Evolutionary conservation across 2,113 vertebrate species (phyloP).

Genomic region (Triplophysa dalaica): DNA sequence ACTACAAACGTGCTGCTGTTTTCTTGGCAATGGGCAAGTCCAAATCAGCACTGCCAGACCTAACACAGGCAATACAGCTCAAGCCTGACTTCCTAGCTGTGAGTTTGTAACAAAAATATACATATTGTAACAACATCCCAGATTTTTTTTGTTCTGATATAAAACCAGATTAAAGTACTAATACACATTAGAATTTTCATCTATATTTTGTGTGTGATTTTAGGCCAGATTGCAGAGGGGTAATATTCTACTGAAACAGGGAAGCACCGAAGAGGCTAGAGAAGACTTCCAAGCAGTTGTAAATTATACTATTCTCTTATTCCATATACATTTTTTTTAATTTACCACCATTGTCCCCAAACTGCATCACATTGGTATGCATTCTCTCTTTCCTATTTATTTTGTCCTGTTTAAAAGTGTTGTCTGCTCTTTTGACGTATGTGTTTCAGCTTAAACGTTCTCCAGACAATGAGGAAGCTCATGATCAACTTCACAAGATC

Average conservation of each 20-base stretch:
- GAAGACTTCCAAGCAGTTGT: conserved; percentile 81
- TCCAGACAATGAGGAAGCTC: conserved; percentile 73
- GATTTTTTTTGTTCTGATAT: neutral
- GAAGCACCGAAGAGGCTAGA: conserved; percentile 71
- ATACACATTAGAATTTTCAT: neutral
- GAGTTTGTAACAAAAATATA: conserved; percentile 43
- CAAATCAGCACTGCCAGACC: conserved; percentile 80
- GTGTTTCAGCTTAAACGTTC: conserved; percentile 70
- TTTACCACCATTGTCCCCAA: too few species aligned
- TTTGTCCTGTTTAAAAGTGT: neutral
- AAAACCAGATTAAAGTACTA: neutral
- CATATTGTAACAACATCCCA: too few species aligned
- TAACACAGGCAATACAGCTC: conserved; percentile 79
- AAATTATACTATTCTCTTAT: conserved; percentile 41
- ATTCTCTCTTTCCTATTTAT: neutral
- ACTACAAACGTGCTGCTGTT: conserved; percentile 82
- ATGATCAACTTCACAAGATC: conserved; percentile 67
- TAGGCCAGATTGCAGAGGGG: conserved; percentile 81
- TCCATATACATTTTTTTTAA: neutral
- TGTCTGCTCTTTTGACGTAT: neutral
- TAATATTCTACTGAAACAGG: conserved; percentile 81
- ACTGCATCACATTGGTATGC: too few species aligned
- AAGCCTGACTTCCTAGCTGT: conserved; percentile 84
- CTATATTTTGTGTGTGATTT: neutral
- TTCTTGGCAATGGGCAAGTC: conserved; percentile 85